phyloP scores from a whole-genome alignment of 2,113 vertebrate genomes.

The Caretta caretta region DNA sequence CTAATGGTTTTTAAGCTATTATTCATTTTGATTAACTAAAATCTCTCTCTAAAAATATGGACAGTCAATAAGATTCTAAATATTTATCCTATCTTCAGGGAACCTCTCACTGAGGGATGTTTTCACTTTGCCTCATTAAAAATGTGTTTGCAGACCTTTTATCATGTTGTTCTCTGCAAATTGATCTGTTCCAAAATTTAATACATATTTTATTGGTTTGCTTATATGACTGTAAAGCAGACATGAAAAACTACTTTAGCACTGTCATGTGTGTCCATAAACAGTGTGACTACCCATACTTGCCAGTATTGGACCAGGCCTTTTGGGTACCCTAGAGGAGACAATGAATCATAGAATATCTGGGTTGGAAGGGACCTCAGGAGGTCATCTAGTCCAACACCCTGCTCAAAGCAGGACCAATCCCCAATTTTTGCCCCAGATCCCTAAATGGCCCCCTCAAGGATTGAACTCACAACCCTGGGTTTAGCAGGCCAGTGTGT shows the following conservation, averaged over 20 bases:
- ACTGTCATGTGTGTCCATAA: not conserved
- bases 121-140: not conserved
- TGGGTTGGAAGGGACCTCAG: too few relatives aligned
- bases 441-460: too few relatives aligned
- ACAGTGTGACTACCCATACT: not conserved
- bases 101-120: not conserved
- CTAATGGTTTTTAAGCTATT: slow-evolving; percentile 2
- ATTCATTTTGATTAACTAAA: not conserved
- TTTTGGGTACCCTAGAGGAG: rapidly evolving
- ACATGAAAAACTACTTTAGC: not conserved
- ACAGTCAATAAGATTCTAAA: slow-evolving; percentile 17
- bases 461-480: too few relatives aligned
- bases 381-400: too few relatives aligned
- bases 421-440: too few relatives aligned
- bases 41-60: slow-evolving; percentile 1
- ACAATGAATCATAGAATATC: not conserved
- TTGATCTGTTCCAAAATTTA: not conserved
- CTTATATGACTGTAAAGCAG: not conserved
- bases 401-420: too few relatives aligned
- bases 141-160: not conserved
- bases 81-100: slow-evolving; percentile 18
- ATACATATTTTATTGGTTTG: not conserved
- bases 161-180: not conserved
- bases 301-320: not conserved
- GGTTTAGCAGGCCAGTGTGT: too few relatives aligned